Conservation (phyloP, 2,888 invertebrate species). For the Rotaria socialis region DNA sequence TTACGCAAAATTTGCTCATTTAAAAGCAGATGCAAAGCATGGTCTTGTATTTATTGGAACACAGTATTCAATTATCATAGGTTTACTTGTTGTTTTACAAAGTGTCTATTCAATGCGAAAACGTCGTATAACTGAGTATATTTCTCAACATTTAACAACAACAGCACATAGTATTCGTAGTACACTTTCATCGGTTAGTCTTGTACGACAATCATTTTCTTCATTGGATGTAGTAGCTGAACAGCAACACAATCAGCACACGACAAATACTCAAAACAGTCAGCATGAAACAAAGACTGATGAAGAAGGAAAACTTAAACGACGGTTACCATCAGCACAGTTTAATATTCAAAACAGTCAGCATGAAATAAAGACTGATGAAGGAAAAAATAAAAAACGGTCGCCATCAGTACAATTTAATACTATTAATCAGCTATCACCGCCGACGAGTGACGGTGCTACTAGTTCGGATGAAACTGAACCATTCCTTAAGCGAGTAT, state of each 20-base stretch:
- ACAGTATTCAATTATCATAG: constrained; percentile 32
- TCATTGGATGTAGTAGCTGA: background rate
- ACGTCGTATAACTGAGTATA: background rate
- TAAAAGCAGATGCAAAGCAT: background rate
- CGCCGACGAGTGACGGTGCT: background rate
- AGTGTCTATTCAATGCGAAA: constrained; percentile 9
- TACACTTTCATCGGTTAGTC: constrained; percentile 32
- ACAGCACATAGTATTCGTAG: background rate
- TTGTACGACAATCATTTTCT: background rate
- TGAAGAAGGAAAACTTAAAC: background rate
- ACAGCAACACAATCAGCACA: background rate
- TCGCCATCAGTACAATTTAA: background rate
- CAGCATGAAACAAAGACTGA: background rate
- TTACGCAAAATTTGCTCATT: background rate
- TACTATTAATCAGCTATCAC: background rate
- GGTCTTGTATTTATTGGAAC: background rate
- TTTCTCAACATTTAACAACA: background rate
- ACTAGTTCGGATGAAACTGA: background rate
- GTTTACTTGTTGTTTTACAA: constrained; percentile 3
- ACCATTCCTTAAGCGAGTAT: constrained; percentile 24
- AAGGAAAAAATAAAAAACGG: background rate
- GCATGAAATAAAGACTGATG: background rate
- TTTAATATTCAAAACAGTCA: background rate
- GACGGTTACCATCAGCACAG: background rate
- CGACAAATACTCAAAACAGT: background rate